A percentile compares a stretch with the other conserved stretches of the same genome.
Evolutionary conservation across 2,113 vertebrate genomes (phyloP).

Genomic region (Excalfactoria chinensis): DNA sequence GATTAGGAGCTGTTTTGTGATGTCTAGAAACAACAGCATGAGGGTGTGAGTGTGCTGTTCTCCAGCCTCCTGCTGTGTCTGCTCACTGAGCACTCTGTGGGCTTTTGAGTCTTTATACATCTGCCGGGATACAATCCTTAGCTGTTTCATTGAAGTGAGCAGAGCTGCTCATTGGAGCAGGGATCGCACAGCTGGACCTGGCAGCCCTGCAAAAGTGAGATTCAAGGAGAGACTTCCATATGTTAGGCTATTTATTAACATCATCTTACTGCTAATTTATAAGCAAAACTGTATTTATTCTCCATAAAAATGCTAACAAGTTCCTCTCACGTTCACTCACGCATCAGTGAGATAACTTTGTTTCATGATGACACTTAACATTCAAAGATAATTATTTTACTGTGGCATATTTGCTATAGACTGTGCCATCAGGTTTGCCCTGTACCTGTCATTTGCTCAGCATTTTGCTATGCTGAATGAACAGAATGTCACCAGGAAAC

Average conservation of each 20-base stretch:
- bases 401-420: background rate
- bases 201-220: background rate
- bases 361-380: background rate
- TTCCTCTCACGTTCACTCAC: background rate
- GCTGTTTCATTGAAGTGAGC: background rate
- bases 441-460: background rate
- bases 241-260: background rate
- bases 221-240: background rate
- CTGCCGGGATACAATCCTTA: background rate
- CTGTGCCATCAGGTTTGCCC: background rate
- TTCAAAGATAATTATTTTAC: background rate
- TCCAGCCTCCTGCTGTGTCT: background rate
- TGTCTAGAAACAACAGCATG: background rate
- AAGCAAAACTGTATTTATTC: background rate
- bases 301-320: constrained; percentile 19
- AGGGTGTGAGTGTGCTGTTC: background rate
- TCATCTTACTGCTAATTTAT: background rate
- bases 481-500: background rate
- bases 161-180: background rate
- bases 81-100: background rate
- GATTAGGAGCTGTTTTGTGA: background rate
- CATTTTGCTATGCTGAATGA: background rate
- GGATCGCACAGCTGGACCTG: background rate
- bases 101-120: background rate
- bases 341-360: background rate